Base-by-base conservation (phyloP, 1,140 invertebrate genomes). In the Elysia chlorotica region DNA sequence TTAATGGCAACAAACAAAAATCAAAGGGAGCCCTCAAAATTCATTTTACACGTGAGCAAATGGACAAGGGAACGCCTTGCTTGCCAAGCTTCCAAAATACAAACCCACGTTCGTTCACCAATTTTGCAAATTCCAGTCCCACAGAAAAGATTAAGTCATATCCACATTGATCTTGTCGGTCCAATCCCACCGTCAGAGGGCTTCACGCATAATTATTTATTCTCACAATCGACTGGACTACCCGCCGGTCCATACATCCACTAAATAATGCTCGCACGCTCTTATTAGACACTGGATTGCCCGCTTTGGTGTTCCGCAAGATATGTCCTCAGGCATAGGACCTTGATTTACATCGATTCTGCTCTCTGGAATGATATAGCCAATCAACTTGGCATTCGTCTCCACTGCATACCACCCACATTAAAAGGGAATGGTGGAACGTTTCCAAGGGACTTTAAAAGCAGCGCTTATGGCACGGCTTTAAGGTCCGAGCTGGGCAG, bases 401-500 rank as follows among this genome's bases (percentile, higher is more conserved):
- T 59, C 10, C 56, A 69, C 65, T 2, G 65, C 72, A 4, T 74
- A 69, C 38, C 33, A 62, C 2, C 54, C 72, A 21, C 65, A 69
- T 33, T 3, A 65, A 10, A 69, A 74, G n/a, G 54, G 65, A 5
- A 23, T 74, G 56, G 56, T 74, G 10, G 72, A 74, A 69, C 19
- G 65, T 35, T 74, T 74, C 31, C 65, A 74, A 59, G 65, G 65
- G 19, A 54, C 33, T 19, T 0, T 74, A 10, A 74, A 74, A 63
- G 63, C 36, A n/a, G 59, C 59, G 53, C 59, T 74, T 6, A 56
- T 36, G 21, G 41, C 65, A 28, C 65, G 37, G 25, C 65, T 67
- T 41, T 35, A 37, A 23, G 41, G 41, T 14, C 41, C 41, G n/a
- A 48, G n/a, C n/a, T 48, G 41, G 41, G n/a, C 41, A n/a, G 41